Conservation (phyloP, 2,888 invertebrate genomes). For the Hypsopygia costalis region DNA sequence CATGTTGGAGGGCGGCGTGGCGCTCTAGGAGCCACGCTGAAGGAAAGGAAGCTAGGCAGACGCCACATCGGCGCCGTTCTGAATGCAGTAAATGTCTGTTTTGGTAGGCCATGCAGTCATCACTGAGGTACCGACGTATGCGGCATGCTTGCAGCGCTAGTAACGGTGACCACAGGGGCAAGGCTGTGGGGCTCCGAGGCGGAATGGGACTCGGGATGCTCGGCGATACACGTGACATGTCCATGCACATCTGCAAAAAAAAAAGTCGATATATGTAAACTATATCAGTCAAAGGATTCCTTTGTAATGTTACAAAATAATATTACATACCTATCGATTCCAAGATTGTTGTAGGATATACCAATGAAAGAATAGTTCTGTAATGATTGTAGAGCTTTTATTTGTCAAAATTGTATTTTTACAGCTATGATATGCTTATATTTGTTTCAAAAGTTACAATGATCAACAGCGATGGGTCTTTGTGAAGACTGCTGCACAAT, state of each 20-base stretch:
- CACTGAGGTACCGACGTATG: conserved; percentile 71
- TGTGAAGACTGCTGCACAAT: conserved; percentile 65
- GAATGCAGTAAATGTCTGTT: conserved; percentile 55
- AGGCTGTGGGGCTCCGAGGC: conserved; percentile 53
- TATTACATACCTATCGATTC: not conserved
- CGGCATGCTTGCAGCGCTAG: conserved; percentile 71
- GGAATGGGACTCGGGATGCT: conserved; percentile 53
- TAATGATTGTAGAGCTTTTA: conserved; percentile 85
- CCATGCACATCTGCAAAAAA: conserved; percentile 62
- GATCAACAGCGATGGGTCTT: conserved; percentile 79
- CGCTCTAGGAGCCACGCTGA: conserved; percentile 93
- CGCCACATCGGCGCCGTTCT: conserved; percentile 85
- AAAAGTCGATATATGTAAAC: not conserved
- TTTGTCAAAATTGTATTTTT: conserved; percentile 91
- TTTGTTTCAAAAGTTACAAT: conserved; percentile 85
- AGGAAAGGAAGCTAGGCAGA: conserved; percentile 92
- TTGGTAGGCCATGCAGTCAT: conserved; percentile 72
- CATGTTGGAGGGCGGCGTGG: conserved; percentile 91
- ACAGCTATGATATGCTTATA: conserved; percentile 97
- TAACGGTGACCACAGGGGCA: conserved; percentile 71
- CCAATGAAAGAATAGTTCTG: conserved; percentile 53
- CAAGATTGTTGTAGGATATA: conserved; percentile 1
- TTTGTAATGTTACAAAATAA: too few relatives aligned
- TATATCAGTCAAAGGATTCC: too few relatives aligned
- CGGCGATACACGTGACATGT: conserved; percentile 59